Percentiles rank a stretch among this genome's conserved stretches.
Conservation (phyloP, 2,113 vertebrate genomes). For the Benitochromis conjunctus region DNA sequence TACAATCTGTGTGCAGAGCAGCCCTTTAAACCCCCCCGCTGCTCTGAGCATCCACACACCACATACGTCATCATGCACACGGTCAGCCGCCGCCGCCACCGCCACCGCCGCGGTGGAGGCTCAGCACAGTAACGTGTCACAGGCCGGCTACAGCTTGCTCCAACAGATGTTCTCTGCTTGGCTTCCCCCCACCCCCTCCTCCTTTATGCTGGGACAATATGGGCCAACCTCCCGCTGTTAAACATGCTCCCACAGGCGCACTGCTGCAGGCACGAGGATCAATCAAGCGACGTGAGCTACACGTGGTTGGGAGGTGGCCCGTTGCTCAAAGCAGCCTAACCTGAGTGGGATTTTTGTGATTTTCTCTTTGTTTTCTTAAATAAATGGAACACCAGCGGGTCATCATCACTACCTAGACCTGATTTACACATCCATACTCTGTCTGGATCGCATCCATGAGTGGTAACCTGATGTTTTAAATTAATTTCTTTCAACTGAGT, state of each 20-base stretch:
- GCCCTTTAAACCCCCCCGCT: neutral
- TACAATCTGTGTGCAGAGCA: neutral
- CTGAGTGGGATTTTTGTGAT: neutral
- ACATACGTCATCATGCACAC: neutral
- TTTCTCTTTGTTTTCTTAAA: neutral
- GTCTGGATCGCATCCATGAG: neutral
- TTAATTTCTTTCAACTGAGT: too few relatives aligned
- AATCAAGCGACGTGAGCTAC: neutral
- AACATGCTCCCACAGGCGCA: constrained; percentile 46
- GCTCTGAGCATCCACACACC: neutral
- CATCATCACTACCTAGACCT: neutral
- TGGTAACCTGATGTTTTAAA: neutral
- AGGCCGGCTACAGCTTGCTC: neutral
- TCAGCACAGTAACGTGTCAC: constrained; percentile 9
- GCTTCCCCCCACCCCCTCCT: neutral
- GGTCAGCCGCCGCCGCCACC: constrained; percentile 17
- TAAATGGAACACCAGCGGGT: neutral
- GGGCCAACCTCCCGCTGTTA: constrained; percentile 21
- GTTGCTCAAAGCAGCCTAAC: neutral
- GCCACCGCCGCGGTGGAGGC: constrained; percentile 1
- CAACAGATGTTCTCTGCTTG: constrained; percentile 47
- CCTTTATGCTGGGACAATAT: constrained; percentile 9
- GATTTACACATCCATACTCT: neutral
- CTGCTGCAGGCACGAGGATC: constrained; percentile 14
- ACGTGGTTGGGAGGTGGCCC: neutral